These are phyloP conservation scores for Himalopsyche tibetana DNA, from an alignment of 2,888 invertebrate species.

Conservation along the genomic window DNA sequence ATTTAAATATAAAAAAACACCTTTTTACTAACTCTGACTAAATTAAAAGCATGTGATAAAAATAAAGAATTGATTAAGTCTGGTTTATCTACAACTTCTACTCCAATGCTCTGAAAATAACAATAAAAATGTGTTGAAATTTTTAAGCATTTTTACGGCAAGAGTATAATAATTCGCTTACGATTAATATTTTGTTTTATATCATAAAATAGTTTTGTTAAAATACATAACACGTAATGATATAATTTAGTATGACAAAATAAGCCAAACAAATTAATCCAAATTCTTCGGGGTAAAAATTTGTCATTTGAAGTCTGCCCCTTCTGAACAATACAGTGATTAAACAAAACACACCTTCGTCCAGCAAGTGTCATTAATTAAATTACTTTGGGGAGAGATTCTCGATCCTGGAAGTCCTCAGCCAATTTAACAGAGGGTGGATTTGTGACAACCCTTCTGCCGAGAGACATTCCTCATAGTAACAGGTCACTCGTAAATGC, in stretches of 20 bases:
- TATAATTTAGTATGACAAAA: background rate
- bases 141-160: no score
- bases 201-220: no score
- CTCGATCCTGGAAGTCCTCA: conserved; percentile 10
- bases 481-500: conserved; percentile 30
- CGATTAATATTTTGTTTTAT: no score
- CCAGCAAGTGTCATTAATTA: conserved; percentile 56
- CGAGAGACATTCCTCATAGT: conserved; percentile 18
- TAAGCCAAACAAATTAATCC: conserved; percentile 21
- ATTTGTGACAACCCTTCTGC: conserved; percentile 3
- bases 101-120: no score
- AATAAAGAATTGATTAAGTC: no score
- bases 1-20: no score
- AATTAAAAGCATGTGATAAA: no score
- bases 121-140: no score
- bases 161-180: no score
- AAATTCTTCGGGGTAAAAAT: conserved; percentile 16
- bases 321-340: conserved; percentile 40
- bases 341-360: conserved; percentile 51
- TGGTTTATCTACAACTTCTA: no score
- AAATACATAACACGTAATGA: no score
- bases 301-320: conserved; percentile 8
- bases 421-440: conserved; percentile 30
- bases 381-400: conserved; percentile 27
- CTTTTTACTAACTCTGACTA: no score